Evolutionary conservation across 2,888 invertebrate genomes (phyloP), one percentile per base, ranked within the genome.

Genomic region (Eupelmus urozonus): DNA sequence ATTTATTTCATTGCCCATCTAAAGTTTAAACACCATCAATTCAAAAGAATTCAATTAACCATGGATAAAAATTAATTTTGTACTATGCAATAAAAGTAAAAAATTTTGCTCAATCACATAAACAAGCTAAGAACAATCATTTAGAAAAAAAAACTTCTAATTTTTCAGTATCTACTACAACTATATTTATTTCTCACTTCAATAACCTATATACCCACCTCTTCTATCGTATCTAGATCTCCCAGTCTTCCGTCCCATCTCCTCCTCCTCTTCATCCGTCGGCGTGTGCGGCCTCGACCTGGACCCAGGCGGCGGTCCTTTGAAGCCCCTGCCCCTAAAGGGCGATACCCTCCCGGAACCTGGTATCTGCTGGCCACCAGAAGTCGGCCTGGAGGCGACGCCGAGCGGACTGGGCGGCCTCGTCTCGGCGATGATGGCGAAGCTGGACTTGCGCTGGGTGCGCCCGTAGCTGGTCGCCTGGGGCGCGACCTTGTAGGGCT

Each of bases 371-470:
- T 79, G 90, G 85, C n/a, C 16, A 4, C 92, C 92, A 0, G 90
- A 85, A 72, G 87, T n/a, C 0, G 63, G 81, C 90, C 90, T 80
- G 90, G 85, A n/a, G 34, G 89, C 87, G 5, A 16, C 9, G 92
- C 91, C 5, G 91, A 88, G 85, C 29, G 27, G 76, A 42, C 91
- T 90, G 57, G 89, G 88, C 3, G 93, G 91, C 2, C 92, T 90
- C 66, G 90, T 87, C 81, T 94, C 93, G 16, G 93, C 91, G 76
- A 95, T 91, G 82, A 95, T 94, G 80, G 94, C 94, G 87, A 95
- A 95, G 2, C 94, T 93, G 7, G 93, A 91, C 86, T 93, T 93
- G 75, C 92, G 92, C 85, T 94, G 94, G 76, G 92, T 90, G 78
- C 93, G 92, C 25, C 91, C 88, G 59, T 90, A 90, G 82, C 91